phyloP scores from a whole-genome alignment of 1,140 invertebrate species.

The Drosophila seguyi region DNA sequence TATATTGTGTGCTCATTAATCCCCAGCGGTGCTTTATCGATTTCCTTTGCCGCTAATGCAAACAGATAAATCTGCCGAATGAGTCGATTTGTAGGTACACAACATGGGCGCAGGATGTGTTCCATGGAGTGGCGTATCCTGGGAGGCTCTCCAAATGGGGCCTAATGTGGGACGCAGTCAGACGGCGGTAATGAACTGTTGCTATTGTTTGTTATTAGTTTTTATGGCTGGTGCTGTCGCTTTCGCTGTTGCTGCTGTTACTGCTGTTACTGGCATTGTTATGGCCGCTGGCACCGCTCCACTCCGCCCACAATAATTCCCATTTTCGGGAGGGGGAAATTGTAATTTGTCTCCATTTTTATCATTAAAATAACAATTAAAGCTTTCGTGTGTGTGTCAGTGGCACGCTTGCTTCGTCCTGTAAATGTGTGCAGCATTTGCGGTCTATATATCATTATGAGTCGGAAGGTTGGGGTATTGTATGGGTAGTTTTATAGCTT shows the following conservation, averaged over 20 bases:
- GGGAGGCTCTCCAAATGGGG: conserved; percentile 46
- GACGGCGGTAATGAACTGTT: conserved; percentile 75
- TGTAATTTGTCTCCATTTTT: conserved; percentile 83
- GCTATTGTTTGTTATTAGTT: conserved; percentile 82
- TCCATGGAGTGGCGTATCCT: conserved; percentile 13
- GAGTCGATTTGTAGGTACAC: conserved; percentile 72
- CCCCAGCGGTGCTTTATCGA: conserved; percentile 63
- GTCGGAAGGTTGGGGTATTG: conserved; percentile 32
- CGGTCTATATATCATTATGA: conserved; percentile 74
- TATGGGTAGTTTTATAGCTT: conserved; percentile 77
- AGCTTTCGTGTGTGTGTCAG: conserved; percentile 60
- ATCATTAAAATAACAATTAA: conserved; percentile 84
- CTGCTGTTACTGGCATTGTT: conserved; percentile 13
- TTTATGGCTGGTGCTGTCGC: conserved; percentile 62
- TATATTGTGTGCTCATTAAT: conserved; percentile 30
- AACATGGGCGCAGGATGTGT: conserved; percentile 21
- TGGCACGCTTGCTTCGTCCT: conserved; percentile 11
- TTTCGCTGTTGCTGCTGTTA: conserved; percentile 5
- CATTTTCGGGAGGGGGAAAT: conserved; percentile 25
- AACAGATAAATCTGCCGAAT: conserved; percentile 77
- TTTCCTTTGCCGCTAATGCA: conserved; percentile 75
- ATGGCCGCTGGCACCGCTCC: conserved; percentile 20
- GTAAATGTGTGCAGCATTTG: conserved; percentile 75
- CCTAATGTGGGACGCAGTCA: conserved; percentile 40
- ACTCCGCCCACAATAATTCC: conserved; percentile 26